These are phyloP conservation scores for Mallotus villosus DNA, from an alignment of 2,797 vertebrate species.

Conservation along the genomic window DNA sequence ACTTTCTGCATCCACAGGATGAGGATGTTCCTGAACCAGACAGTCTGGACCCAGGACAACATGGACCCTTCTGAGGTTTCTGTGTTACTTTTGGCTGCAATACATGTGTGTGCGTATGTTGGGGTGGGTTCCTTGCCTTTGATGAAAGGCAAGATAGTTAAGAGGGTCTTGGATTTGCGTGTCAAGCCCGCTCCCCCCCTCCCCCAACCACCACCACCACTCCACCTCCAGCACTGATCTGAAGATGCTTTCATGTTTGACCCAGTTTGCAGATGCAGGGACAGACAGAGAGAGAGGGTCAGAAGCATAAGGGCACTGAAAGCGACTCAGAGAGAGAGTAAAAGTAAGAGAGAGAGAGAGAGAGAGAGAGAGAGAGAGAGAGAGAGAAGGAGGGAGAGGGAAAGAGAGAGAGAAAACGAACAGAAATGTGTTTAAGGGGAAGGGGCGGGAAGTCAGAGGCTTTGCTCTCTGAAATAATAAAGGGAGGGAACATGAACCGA, in stretches of 20 bases:
- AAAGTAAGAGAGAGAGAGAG: slow-evolving; percentile 28
- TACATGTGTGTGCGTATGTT: background rate
- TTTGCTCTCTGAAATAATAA: slow-evolving; percentile 60
- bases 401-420: slow-evolving; percentile 39
- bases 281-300: slow-evolving; percentile 15
- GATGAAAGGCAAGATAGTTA: background rate
- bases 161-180: background rate
- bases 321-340: slow-evolving; percentile 26
- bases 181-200: background rate
- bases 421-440: slow-evolving; percentile 31
- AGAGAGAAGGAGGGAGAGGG: slow-evolving; percentile 5
- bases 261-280: slow-evolving; percentile 56
- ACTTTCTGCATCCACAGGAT: background rate
- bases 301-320: slow-evolving; percentile 2
- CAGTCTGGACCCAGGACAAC: background rate
- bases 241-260: slow-evolving; percentile 66
- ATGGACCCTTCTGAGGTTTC: no score
- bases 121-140: background rate
- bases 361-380: slow-evolving; percentile 10
- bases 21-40: slow-evolving; percentile 2
- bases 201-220: background rate
- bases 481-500: slow-evolving; percentile 65
- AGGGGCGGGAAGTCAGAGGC: slow-evolving; percentile 56
- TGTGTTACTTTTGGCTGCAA: no score
- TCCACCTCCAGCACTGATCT: slow-evolving; percentile 27